Evolutionary conservation across 2,888 invertebrate genomes (phyloP).

Genomic region (Deroplatys truncata): DNA sequence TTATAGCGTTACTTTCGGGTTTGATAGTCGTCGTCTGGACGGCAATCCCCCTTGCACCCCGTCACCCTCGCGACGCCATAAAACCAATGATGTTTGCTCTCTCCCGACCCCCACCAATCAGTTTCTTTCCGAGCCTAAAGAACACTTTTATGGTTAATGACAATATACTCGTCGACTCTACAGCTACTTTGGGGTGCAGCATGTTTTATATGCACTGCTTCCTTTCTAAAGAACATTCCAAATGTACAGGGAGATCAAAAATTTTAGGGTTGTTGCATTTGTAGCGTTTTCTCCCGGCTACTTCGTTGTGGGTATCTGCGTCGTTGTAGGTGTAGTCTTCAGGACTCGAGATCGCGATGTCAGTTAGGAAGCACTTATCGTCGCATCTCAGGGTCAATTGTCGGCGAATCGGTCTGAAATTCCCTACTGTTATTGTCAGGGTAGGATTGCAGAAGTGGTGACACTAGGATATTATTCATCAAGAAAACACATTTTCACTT

Average conservation of each 20-base stretch:
- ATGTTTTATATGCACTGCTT: neutral
- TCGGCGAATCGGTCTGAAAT: too few relatives aligned
- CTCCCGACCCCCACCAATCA: neutral
- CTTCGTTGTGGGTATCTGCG: too few relatives aligned
- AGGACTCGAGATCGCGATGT: too few relatives aligned
- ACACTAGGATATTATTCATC: too few relatives aligned
- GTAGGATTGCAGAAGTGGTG: too few relatives aligned
- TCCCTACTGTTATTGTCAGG: too few relatives aligned
- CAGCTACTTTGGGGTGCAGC: neutral
- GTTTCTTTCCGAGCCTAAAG: neutral
- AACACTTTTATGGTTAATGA: constrained; percentile 7
- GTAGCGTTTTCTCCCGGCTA: too few relatives aligned
- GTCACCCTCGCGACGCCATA: neutral
- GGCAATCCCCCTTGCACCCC: neutral
- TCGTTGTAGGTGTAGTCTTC: too few relatives aligned
- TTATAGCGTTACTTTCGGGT: neutral
- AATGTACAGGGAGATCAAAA: neutral
- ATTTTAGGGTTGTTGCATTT: neutral
- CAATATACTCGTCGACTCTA: constrained; percentile 13
- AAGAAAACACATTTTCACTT: too few relatives aligned
- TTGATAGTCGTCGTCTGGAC: neutral
- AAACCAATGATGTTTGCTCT: neutral
- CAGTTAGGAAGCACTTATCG: too few relatives aligned
- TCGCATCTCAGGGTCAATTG: too few relatives aligned
- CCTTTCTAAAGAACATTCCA: neutral